Evolutionary conservation across 2,888 invertebrate genomes (phyloP).

Genomic region (Ptilodon capucinus): DNA sequence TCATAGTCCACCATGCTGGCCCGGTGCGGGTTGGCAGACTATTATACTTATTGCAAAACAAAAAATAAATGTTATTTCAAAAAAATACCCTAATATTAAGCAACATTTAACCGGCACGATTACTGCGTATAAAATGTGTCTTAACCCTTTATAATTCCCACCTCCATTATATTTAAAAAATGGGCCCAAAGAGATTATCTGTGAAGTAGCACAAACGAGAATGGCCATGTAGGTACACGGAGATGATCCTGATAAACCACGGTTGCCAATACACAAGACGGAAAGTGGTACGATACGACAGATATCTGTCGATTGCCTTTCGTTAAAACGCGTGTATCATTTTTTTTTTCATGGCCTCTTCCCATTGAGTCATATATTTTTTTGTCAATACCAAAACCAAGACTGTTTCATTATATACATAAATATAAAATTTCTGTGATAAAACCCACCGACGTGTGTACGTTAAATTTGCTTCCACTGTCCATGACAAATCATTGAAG

Average conservation of each 20-base stretch:
- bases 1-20: no score
- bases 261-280: not conserved
- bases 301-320: constrained; percentile 5
- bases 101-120: constrained; percentile 3
- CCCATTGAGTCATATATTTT: no score
- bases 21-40: no score
- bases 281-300: not conserved
- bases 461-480: no score
- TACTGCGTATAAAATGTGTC: not conserved
- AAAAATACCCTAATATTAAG: not conserved
- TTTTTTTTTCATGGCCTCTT: no score
- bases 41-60: no score
- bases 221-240: constrained; percentile 16
- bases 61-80: no score
- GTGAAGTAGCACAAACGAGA: constrained; percentile 14
- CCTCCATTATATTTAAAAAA: constrained; percentile 17
- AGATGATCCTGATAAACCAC: constrained; percentile 23
- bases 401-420: no score
- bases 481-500: no score
- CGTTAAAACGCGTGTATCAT: not conserved
- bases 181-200: constrained; percentile 16
- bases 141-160: constrained; percentile 4
- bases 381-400: no score
- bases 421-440: no score
- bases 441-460: no score